Evolutionary conservation across 2,888 invertebrate genomes (phyloP).

Genomic region (Coleophora flavipennella): DNA sequence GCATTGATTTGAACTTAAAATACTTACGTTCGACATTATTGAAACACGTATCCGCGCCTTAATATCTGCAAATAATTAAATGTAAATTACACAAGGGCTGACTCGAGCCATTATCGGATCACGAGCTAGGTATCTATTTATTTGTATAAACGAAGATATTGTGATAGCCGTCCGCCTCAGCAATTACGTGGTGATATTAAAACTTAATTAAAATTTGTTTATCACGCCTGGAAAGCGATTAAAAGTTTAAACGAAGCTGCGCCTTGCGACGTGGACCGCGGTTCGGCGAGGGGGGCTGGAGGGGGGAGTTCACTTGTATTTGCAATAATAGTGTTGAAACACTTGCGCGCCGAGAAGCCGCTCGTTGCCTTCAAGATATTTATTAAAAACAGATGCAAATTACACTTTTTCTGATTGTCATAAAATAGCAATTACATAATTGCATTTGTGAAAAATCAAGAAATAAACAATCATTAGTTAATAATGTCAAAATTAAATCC

Average conservation of each 20-base stretch:
- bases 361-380: neutral
- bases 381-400: too few relatives aligned
- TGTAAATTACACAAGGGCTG: conserved; percentile 1
- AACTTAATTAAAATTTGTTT: conserved; percentile 73
- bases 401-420: too few relatives aligned
- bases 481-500: too few relatives aligned
- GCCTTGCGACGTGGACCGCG: conserved; percentile 59
- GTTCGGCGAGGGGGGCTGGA: conserved; percentile 57
- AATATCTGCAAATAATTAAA: conserved; percentile 2
- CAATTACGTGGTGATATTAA: conserved; percentile 71
- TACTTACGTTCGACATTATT: too few relatives aligned
- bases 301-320: too few relatives aligned
- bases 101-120: conserved; percentile 14
- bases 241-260: conserved; percentile 69
- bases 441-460: too few relatives aligned
- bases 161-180: conserved; percentile 58
- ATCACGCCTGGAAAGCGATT: conserved; percentile 70
- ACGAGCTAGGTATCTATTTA: conserved; percentile 38
- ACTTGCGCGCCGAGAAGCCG: neutral
- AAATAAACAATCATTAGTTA: too few relatives aligned
- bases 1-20: too few relatives aligned
- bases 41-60: too few relatives aligned
- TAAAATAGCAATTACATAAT: too few relatives aligned
- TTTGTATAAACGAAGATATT: conserved; percentile 48
- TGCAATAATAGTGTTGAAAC: conserved; percentile 49